Evolutionary conservation across 2,113 vertebrate genomes (phyloP), one percentile per base, ranked within the genome.

Genomic region (Bungarus multicinctus): DNA sequence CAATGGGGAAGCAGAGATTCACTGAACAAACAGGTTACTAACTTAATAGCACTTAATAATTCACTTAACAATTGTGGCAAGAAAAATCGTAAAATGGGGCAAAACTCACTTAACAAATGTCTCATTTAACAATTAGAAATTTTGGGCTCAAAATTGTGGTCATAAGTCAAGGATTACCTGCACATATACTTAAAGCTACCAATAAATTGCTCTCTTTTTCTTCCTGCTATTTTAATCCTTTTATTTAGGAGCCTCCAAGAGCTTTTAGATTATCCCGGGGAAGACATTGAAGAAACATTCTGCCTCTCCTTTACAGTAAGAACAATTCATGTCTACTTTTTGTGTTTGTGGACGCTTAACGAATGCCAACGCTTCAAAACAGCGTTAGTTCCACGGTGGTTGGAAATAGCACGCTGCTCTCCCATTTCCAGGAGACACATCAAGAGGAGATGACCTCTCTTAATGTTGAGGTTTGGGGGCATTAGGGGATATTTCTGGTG

Each of bases 301-400:
- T 99, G 99, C 96, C 98, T 99, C 95, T 99, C 97, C 96, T 99
- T 99, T 96, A 98, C 99, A 89, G 99, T 99, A 97, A 98, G 98
- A 93, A 4, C 47, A 27, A 18, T 90, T 90, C 93, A 94, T 89
- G 55, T 34, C n/a, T 87, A 69, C 1, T 0, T 52, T 89, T 1
- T 81, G 0, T 43, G 55, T 93, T 54, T 45, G 23, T 95, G 4
- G 7, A 39, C 0, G 47, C 92, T 25, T 87, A 94, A 11, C 52
- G 2, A 23, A 3, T 92, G 12, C 85, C 0, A 39, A 11, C 89
- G 20, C 50, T 53, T 9, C 50, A 81, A 7, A 81, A 2, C 18
- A 81, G 39, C 43, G 43, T 81, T 81, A 9, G 34, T 81, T 39
- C 30, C 64, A n/a, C 7, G 22, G 43, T 81, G 34, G 74, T 43